Base-by-base conservation (phyloP, 2,113 vertebrate species). In the Upupa epops region DNA sequence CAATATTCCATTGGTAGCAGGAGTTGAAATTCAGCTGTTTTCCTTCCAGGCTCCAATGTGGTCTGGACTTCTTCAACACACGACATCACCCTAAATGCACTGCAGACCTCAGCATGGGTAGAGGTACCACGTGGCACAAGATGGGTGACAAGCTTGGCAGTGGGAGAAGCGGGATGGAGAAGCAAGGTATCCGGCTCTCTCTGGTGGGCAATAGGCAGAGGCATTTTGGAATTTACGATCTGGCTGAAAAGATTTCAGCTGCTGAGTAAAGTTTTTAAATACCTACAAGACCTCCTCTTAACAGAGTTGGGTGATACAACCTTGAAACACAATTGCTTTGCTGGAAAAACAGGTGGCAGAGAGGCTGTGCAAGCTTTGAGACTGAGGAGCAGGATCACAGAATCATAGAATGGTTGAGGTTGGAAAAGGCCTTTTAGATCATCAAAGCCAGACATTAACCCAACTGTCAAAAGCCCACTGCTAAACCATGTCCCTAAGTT, bases 281-380 rank as follows among this genome's bases (percentile, higher is more conserved):
- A 54, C 9, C 3, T 20, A 22, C 21, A 60, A 72, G 61, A 36
- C 45, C 16, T 63, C 63, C 22, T 15, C 63, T 64, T 49, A 45
- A 36, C 5, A 54, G 29, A 52, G 8, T 2, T 69, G 58, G 54
- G 9, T 8, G 45, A 36, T 36, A 17, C 12, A 60, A 15, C 69
- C 86, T 73, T 3, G 8, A 54, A 64, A 18, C 11, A 65, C 18
- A 64, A 13, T 14, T 6, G 16, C 29, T 82, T 60, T 68, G 21
- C 54, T 51, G 49, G 46, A 59, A 46, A 4, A 31, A 36, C 42
- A 61, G 32, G 36, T 0, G 0, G 32, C 59, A 69, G 66, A 48
- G 36, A 42, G 60, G 58, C n/a, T 0, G 0, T 0, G 1, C 8
- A 18, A 36, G 21, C 31, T 59, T 58, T 2, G 3, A 51, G 48